Base-by-base conservation (phyloP, 2,113 vertebrate genomes). In the Megaleporinus macrocephalus region DNA sequence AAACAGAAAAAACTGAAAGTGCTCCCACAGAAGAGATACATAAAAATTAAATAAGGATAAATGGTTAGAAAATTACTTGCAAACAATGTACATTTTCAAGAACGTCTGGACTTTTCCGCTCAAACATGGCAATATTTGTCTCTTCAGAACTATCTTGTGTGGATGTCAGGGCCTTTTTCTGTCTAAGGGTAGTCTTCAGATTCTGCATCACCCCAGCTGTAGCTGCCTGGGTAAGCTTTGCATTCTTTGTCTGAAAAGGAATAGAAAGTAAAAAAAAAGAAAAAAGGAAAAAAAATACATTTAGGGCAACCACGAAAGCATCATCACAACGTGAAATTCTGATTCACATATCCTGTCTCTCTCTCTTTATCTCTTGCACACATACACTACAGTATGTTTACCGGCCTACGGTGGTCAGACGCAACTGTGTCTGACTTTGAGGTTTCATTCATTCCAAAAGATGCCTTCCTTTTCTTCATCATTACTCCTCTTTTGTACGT, bases 181-280 rank as follows among this genome's bases (percentile, higher is more conserved):
- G 55, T 44, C 41, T 44, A 44, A 44, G 41, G 41, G 41, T 44
- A 57, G 55, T 57, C 55, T 57, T 57, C 55, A 57, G 55, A 57
- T 57, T 57, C 4, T 57, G 11, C 18, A 57, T 57, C 55, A 57
- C 55, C 22, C 22, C 22, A 12, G 55, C 15, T 18, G 3, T 18
- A 12, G 55, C 55, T 65, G 62, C 24, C 62, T 29, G 26, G 5
- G 62, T 15, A 65, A 65, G 62, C 62, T 65, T 65, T 65, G 26
- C 62, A 65, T 30, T 65, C 62, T 65, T 65, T 65, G 62, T 30
- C 62, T 65, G 27, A 29, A 63, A 55, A 55, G 3, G 61, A 63
- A 63, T 3, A n/a, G n/a, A n/a, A n/a, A n/a, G n/a, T n/a, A n/a
- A n/a, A n/a, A 65, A 26, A 65, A 65, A 65, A 29, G 55, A 18